phyloP scores from a whole-genome alignment of 2,113 vertebrate species.

The Gobio gobio region DNA sequence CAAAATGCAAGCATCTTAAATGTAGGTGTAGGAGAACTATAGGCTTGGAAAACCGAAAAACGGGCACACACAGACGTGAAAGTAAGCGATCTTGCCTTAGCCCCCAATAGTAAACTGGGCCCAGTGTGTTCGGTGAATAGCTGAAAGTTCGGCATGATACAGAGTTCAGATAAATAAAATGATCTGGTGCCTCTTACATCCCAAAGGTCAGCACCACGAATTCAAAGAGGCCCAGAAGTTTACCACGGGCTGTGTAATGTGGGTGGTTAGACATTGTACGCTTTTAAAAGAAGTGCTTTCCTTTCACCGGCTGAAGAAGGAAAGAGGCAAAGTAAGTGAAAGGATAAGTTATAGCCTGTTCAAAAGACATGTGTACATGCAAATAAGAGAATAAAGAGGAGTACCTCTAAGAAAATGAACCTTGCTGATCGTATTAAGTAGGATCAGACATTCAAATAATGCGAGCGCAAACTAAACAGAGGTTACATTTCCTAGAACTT shows the following conservation, averaged over 20 bases:
- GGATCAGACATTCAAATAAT: slow-evolving; percentile 2
- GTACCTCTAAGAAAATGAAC: neutral
- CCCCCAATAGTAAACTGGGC: slow-evolving; percentile 39
- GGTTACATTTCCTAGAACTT: neutral
- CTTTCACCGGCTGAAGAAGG: slow-evolving; percentile 33
- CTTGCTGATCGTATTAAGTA: neutral
- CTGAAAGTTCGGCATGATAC: slow-evolving; percentile 49
- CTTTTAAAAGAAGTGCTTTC: slow-evolving; percentile 52
- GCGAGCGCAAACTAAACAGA: neutral
- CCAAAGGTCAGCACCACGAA: slow-evolving; percentile 51
- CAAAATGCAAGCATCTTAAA: slow-evolving; percentile 69
- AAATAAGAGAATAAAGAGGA: slow-evolving; percentile 25
- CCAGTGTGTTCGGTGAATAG: slow-evolving; percentile 51
- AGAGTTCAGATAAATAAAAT: slow-evolving; percentile 60
- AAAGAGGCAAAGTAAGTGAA: slow-evolving; percentile 46
- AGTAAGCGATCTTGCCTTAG: slow-evolving; percentile 53
- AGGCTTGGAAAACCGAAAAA: slow-evolving; percentile 56
- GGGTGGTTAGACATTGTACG: slow-evolving; percentile 51
- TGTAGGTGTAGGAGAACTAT: slow-evolving; percentile 60
- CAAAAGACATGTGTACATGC: slow-evolving; percentile 22
- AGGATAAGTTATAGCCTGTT: slow-evolving; percentile 30
- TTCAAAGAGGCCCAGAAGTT: slow-evolving; percentile 54
- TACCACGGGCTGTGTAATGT: slow-evolving; percentile 54
- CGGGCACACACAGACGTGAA: slow-evolving; percentile 35
- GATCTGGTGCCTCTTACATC: slow-evolving; percentile 47